Evolutionary conservation across 1,140 invertebrate genomes (phyloP).

Genomic region (Drosophila kanapiae): DNA sequence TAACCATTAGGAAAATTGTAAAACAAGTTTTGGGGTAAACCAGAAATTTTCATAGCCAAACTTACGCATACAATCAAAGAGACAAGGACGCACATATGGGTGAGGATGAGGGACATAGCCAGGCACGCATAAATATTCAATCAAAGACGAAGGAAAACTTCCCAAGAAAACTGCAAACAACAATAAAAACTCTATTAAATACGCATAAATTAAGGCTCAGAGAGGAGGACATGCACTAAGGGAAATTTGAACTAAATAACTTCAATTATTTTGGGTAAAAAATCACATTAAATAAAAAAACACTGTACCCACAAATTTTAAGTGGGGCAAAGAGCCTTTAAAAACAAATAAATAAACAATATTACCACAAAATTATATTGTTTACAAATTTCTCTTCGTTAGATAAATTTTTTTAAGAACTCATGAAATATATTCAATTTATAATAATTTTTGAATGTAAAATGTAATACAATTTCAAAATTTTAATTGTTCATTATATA

Average conservation of each 20-base stretch:
- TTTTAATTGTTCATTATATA: too few species aligned
- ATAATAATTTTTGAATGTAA: too few species aligned
- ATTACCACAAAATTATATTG: too few species aligned
- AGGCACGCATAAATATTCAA: slow-evolving; percentile 74
- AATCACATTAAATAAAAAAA: neutral
- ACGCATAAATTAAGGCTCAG: slow-evolving; percentile 75
- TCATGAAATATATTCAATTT: too few species aligned
- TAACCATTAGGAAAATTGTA: slow-evolving; percentile 57
- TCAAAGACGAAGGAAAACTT: slow-evolving; percentile 70
- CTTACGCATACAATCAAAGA: slow-evolving; percentile 31
- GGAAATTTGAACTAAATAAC: neutral
- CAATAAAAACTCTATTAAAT: slow-evolving; percentile 83
- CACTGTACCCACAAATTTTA: too few species aligned
- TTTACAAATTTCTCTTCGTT: too few species aligned
- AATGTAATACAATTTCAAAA: too few species aligned
- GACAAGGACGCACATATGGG: slow-evolving; percentile 16
- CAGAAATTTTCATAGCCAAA: slow-evolving; percentile 52
- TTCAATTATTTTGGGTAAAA: neutral
- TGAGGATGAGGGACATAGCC: slow-evolving; percentile 17
- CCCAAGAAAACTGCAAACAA: slow-evolving; percentile 71
- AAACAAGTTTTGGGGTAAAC: slow-evolving; percentile 52
- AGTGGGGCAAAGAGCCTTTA: too few species aligned
- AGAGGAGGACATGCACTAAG: neutral
- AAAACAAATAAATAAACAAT: neutral
- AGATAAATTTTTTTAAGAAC: too few species aligned